Percentiles rank a stretch among this genome's conserved stretches.
These are phyloP conservation scores for Microctonus aethiopoides DNA, from an alignment of 2,888 invertebrate species.

Conservation along the genomic window DNA sequence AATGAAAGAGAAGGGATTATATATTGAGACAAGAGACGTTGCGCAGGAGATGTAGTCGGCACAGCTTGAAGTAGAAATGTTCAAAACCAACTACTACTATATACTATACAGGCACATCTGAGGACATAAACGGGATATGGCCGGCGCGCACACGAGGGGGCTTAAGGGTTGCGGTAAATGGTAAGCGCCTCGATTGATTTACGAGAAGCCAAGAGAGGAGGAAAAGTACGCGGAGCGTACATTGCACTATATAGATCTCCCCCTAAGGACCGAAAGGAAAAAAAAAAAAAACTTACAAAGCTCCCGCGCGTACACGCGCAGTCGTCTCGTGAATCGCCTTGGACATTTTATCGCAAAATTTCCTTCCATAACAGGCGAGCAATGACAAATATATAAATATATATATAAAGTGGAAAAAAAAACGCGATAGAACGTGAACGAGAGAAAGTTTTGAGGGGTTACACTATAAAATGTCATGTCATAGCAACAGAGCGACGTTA, in stretches of 20 bases:
- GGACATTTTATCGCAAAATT: constrained; percentile 34
- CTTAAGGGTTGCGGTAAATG: constrained; percentile 51
- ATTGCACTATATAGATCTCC: not conserved
- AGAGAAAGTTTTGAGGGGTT: not conserved
- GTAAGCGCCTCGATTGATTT: constrained; percentile 54
- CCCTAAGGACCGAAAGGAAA: not conserved
- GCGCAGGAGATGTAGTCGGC: not conserved
- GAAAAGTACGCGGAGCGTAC: constrained; percentile 16
- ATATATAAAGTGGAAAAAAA: no score
- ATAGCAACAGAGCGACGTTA: not conserved
- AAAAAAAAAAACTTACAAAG: constrained; percentile 22
- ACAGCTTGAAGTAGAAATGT: constrained; percentile 6
- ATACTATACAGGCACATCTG: not conserved
- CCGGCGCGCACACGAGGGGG: constrained; percentile 12
- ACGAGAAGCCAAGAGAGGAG: constrained; percentile 37
- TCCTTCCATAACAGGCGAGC: constrained; percentile 13
- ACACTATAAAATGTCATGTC: no score
- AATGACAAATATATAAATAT: not conserved
- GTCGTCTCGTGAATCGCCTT: constrained; percentile 35
- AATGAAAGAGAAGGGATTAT: not conserved
- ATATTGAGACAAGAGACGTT: not conserved
- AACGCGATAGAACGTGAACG: not conserved
- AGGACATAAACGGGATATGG: not conserved
- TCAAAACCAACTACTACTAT: not conserved
- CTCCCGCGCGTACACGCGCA: constrained; percentile 31